Percentiles rank a stretch among this genome's conserved stretches.
Conservation (phyloP, 2,113 vertebrate species). For the Merops nubicus region DNA sequence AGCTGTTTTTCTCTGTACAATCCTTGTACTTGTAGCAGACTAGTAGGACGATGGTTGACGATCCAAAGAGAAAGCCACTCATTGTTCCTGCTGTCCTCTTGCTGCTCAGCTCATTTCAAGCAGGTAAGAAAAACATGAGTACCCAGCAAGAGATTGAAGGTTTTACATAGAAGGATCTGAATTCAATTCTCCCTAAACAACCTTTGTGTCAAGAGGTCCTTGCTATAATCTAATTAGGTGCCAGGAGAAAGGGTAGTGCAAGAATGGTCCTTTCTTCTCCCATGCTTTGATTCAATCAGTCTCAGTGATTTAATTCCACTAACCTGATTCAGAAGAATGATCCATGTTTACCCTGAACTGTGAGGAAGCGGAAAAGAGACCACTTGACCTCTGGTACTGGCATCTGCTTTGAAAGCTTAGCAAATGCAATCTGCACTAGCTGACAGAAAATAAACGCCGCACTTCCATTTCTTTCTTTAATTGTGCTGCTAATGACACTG, state of each 20-base stretch:
- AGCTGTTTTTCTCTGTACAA: background rate
- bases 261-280: background rate
- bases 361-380: background rate
- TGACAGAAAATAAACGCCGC: background rate
- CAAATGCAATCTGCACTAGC: background rate
- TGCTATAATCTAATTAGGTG: background rate
- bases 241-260: background rate
- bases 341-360: background rate
- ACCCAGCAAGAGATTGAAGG: background rate
- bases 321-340: background rate
- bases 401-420: background rate
- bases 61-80: background rate
- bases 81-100: background rate
- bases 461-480: background rate
- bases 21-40: background rate
- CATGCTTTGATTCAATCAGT: background rate
- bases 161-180: background rate
- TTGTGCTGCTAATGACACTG: background rate
- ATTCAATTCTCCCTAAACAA: background rate
- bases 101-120: background rate
- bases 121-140: slow-evolving; percentile 47
- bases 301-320: background rate
- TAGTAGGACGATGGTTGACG: background rate
- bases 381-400: background rate
- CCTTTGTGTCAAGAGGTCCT: background rate